Percentiles rank a stretch among this genome's conserved stretches.
phyloP scores from a whole-genome alignment of 1,140 invertebrate species.

The Antheraea pernyi region DNA sequence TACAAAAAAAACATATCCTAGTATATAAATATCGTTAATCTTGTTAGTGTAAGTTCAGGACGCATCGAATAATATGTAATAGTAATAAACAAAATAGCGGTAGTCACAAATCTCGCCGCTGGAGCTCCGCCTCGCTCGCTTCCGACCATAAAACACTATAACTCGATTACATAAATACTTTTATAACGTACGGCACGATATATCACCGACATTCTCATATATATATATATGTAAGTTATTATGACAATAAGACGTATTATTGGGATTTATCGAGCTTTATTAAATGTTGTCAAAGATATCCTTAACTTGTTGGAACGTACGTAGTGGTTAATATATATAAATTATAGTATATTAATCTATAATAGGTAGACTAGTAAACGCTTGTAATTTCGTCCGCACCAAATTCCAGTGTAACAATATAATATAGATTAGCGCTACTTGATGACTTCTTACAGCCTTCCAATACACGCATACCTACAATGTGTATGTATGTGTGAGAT shows the following conservation, averaged over 20 bases:
- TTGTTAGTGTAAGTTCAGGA: not conserved
- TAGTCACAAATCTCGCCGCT: conserved; percentile 34
- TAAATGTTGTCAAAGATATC: no score
- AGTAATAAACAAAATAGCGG: conserved; percentile 20
- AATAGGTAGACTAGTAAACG: no score
- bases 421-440: no score
- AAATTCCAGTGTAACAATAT: no score
- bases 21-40: not conserved
- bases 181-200: conserved; percentile 6
- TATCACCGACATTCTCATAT: not conserved
- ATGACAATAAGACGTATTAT: not conserved
- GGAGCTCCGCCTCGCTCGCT: conserved; percentile 15
- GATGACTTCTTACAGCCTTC: no score
- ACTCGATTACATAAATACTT: conserved; percentile 27
- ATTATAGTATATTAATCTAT: no score
- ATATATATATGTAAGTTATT: not conserved
- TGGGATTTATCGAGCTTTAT: not conserved
- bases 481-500: no score
- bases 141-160: conserved; percentile 17
- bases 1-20: not conserved
- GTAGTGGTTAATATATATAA: no score
- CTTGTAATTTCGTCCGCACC: no score
- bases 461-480: no score
- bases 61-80: not conserved
- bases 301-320: no score